These are phyloP conservation scores for Volucella zonaria DNA, from an alignment of 2,888 invertebrate species.

Conservation along the genomic window DNA sequence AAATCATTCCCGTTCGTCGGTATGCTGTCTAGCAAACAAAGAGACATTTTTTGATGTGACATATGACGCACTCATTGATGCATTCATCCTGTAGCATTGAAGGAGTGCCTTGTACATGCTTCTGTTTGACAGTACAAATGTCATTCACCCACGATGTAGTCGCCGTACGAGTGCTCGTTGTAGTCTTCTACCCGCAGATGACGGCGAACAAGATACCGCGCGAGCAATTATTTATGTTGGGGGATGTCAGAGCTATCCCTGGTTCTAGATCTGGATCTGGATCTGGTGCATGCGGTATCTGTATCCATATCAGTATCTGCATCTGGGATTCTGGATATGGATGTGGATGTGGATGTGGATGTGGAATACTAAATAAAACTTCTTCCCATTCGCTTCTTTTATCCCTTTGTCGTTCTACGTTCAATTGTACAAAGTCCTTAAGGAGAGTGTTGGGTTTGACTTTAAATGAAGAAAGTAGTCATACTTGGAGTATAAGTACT, in stretches of 20 bases:
- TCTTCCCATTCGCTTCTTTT: not conserved
- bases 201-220: slow-evolving; percentile 1
- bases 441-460: slow-evolving; percentile 7
- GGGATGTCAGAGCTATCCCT: slow-evolving; percentile 8
- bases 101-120: not conserved
- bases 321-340: not conserved
- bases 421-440: slow-evolving; percentile 3
- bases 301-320: not conserved
- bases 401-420: slow-evolving; percentile 26
- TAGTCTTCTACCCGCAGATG: not conserved
- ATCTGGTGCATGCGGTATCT: not conserved
- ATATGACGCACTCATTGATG: slow-evolving; percentile 17
- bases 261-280: not conserved
- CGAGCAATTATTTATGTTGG: not conserved
- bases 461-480: slow-evolving; percentile 6
- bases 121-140: not conserved
- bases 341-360: not conserved
- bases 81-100: not conserved
- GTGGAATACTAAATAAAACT: slow-evolving; percentile 21
- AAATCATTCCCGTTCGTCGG: not conserved
- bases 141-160: not conserved
- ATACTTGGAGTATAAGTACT: slow-evolving; percentile 2
- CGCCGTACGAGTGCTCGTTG: not conserved
- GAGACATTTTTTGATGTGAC: slow-evolving; percentile 16
- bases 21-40: slow-evolving; percentile 14